Evolutionary conservation across 2,113 vertebrate genomes (phyloP).

Genomic region (Equus przewalskii): DNA sequence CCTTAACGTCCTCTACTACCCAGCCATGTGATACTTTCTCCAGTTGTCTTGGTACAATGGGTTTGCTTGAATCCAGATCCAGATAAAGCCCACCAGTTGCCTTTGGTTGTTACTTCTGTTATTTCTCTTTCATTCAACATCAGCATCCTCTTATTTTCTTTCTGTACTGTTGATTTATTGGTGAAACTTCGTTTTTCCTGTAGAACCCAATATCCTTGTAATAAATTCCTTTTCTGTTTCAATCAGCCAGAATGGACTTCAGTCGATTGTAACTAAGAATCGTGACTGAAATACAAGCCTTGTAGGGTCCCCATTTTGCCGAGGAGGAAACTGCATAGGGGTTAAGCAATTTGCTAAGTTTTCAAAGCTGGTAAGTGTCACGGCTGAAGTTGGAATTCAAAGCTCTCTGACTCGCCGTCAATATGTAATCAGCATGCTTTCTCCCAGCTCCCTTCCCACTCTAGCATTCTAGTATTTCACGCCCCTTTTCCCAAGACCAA

Average conservation of each 20-base stretch:
- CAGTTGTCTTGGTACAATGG: not conserved
- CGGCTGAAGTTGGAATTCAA: conserved; percentile 24
- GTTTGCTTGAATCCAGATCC: not conserved
- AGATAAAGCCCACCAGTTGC: not conserved
- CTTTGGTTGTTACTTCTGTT: not conserved
- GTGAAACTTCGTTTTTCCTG: conserved; percentile 6
- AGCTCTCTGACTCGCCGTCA: not conserved
- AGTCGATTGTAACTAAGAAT: not conserved
- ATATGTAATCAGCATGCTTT: not conserved
- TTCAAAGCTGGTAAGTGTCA: not conserved
- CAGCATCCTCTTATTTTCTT: not conserved
- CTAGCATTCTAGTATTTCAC: not conserved
- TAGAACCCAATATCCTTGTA: conserved; percentile 12
- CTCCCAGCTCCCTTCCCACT: not conserved
- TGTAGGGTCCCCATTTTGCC: not conserved
- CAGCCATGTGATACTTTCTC: not conserved
- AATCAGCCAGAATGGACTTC: not conserved
- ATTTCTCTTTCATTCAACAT: not conserved
- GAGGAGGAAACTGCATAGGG: conserved; percentile 48
- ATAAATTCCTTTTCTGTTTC: conserved; percentile 39
- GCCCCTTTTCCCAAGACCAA: not conserved
- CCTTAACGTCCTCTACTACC: not conserved
- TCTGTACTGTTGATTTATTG: not conserved
- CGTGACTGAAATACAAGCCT: not conserved
- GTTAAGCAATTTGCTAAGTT: conserved; percentile 30